Percentiles rank a stretch among this genome's conserved stretches.
Conservation (phyloP, 1,140 invertebrate genomes). For the Proales similis region DNA sequence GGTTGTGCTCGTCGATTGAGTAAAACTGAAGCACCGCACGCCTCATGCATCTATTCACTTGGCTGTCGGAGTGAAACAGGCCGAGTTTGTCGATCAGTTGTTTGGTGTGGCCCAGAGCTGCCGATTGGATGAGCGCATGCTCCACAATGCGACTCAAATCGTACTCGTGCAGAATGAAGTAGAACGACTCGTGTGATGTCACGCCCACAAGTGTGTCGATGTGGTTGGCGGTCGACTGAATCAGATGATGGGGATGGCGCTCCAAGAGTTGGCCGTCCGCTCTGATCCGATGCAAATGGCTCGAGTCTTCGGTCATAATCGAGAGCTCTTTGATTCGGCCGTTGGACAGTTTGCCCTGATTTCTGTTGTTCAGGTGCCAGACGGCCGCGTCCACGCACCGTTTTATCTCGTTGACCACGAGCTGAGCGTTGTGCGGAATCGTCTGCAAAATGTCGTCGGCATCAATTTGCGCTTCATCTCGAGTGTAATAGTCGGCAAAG, state of each 20-base stretch:
- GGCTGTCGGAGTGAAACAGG: neutral
- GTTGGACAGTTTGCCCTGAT: too few species aligned
- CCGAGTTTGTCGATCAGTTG: slow-evolving; percentile 19
- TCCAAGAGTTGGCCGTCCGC: neutral
- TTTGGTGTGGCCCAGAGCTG: slow-evolving; percentile 2
- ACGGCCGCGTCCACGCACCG: too few species aligned
- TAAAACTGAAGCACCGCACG: slow-evolving; percentile 18
- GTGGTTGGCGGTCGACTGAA: neutral
- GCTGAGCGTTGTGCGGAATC: too few species aligned
- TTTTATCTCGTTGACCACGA: too few species aligned
- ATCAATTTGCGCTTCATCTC: too few species aligned
- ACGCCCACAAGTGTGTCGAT: slow-evolving; percentile 16
- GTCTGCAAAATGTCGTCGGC: too few species aligned
- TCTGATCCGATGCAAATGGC: neutral
- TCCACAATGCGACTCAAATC: slow-evolving; percentile 9
- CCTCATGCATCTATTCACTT: slow-evolving; percentile 10
- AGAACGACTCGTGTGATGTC: slow-evolving; percentile 11
- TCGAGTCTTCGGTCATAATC: slow-evolving; percentile 32
- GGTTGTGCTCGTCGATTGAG: neutral
- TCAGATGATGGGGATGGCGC: neutral
- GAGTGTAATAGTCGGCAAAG: too few species aligned
- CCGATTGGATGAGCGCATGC: slow-evolving; percentile 9
- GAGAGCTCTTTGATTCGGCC: slow-evolving; percentile 1
- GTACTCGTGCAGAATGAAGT: slow-evolving; percentile 22
- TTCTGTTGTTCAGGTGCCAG: too few species aligned